These are phyloP conservation scores for Fregetta grallaria DNA, from an alignment of 2,113 vertebrate species.

Conservation along the genomic window DNA sequence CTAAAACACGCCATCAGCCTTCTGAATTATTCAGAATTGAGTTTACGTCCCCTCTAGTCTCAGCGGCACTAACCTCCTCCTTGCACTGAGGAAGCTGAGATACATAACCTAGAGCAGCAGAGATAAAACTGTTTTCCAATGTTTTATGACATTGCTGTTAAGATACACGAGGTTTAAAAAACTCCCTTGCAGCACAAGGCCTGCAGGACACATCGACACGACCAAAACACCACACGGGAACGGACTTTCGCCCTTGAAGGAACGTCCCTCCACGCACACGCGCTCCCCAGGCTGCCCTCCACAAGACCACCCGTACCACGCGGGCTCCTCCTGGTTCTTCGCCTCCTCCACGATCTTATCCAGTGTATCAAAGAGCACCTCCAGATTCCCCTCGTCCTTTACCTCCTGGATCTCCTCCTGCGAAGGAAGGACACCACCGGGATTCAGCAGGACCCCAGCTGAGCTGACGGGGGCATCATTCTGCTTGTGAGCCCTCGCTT, in stretches of 20 bases:
- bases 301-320: slow-evolving; percentile 40
- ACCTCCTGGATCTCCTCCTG: slow-evolving; percentile 76
- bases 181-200: not conserved
- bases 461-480: rapidly evolving
- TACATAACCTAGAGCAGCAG: too few relatives aligned
- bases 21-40: not conserved
- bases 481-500: not conserved
- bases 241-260: rapidly evolving
- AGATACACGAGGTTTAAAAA: not conserved
- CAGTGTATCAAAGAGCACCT: slow-evolving; percentile 54
- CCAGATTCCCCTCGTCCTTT: slow-evolving; percentile 75
- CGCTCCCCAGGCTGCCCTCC: not conserved
- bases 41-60: not conserved
- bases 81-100: not conserved
- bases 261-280: rapidly evolving
- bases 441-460: not conserved
- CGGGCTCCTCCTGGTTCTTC: not conserved
- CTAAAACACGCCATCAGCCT: not conserved
- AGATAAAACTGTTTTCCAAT: not conserved
- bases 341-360: slow-evolving; percentile 71
- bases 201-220: rapidly evolving
- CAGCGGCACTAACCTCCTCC: not conserved
- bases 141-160: not conserved
- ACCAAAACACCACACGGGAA: rapidly evolving
- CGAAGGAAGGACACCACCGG: not conserved